Conservation (phyloP, 1,140 invertebrate species). For the Rhizoglyphus robini region DNA sequence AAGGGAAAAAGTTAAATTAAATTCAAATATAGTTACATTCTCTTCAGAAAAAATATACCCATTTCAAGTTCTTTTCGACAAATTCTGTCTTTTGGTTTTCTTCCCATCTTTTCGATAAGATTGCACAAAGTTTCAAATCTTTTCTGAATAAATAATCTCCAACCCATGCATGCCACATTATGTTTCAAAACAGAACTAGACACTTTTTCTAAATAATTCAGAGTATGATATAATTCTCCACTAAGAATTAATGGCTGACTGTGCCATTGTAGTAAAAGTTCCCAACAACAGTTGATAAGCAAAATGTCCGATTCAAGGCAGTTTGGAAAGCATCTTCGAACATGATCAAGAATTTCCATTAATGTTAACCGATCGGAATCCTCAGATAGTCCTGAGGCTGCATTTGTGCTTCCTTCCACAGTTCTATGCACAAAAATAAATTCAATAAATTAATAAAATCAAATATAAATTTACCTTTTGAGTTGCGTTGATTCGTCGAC, state of each 20-base stretch:
- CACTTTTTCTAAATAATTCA: conserved; percentile 32
- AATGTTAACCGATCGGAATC: conserved; percentile 42
- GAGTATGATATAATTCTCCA: conserved; percentile 20
- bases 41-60: conserved; percentile 29
- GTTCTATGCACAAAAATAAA: neutral
- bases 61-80: conserved; percentile 45
- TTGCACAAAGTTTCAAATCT: conserved; percentile 54
- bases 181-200: conserved; percentile 34
- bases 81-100: conserved; percentile 66
- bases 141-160: conserved; percentile 67
- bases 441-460: neutral
- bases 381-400: conserved; percentile 24
- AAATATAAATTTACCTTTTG: conserved; percentile 2
- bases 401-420: conserved; percentile 22
- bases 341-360: conserved; percentile 24
- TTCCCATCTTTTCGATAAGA: conserved; percentile 69
- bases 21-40: conserved; percentile 51
- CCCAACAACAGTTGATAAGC: conserved; percentile 73
- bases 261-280: conserved; percentile 70
- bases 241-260: conserved; percentile 36
- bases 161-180: conserved; percentile 54
- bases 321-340: conserved; percentile 49
- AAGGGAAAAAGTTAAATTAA: conserved; percentile 41
- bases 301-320: conserved; percentile 63
- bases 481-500: neutral